Evolutionary conservation across 2,888 invertebrate species (phyloP), one percentile per base, ranked within the genome.

Genomic region (Mythimna impura): DNA sequence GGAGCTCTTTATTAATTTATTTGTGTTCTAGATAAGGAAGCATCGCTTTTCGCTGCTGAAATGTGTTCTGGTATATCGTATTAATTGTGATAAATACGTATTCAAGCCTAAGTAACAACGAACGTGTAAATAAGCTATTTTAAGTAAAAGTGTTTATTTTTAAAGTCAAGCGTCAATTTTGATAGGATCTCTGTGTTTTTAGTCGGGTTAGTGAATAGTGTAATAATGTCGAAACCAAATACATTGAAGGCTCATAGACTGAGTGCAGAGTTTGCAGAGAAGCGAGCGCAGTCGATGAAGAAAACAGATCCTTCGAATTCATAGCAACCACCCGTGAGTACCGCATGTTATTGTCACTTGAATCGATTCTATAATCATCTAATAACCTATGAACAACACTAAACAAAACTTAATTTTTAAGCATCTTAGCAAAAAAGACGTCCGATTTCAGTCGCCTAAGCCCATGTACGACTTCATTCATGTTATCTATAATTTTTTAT

Each of bases 281-380:
- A 95, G 90, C 92, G 95, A 82, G 91, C 89, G 47, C 94, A 93
- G 83, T 86, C 93, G 72, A 81, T 95, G 90, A 96, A 94, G 92
- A 96, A 95, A 89, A 85, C 92, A 70, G 95, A 95, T 85, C 94
- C 96, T 22, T 88, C 92, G 67, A 95, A 92, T 76, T 92, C 95
- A 95, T 96, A 96, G 96, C 96, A 96, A 92, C 92, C 94, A 94
- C 93, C 96, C 89, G 96, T 96, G 82, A 96, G 96, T 96, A 86
- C 58, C 66, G 40, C 71, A 72, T 76, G 81, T 81, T 83, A 68
- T 73, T 76, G 72, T 76, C 72, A 54, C 58, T 25, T 14, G 50
- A 68, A 84, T 81, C 80, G 75, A 80, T 80, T 47, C 22, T 64
- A 34, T 71, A 69, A 40, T 17, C 25, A n/a, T 60, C 17, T 7